Percentiles rank a stretch among this genome's conserved stretches.
These are phyloP conservation scores for Dipodomys spectabilis DNA, from an alignment of 2,113 vertebrate species.

Conservation along the genomic window DNA sequence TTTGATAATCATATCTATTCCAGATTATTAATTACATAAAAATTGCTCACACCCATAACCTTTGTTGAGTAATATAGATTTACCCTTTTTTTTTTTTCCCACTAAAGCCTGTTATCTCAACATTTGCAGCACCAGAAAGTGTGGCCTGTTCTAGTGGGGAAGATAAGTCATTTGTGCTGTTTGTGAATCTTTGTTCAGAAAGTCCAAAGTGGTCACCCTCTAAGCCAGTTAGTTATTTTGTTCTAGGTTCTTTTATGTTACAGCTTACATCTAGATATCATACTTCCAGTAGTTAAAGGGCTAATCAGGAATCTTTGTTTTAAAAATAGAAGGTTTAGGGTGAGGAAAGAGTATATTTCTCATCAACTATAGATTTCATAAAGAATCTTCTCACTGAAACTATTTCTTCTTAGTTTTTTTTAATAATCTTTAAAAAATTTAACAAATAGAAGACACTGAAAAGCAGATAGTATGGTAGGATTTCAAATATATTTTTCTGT, in stretches of 20 bases:
- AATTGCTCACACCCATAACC: constrained; percentile 8
- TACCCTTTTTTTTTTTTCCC: constrained; percentile 38
- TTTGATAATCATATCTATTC: constrained; percentile 43
- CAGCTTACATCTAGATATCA: neutral
- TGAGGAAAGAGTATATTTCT: neutral
- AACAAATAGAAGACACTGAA: constrained; percentile 52
- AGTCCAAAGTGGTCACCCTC: neutral
- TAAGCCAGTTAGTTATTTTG: constrained; percentile 17
- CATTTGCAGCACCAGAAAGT: constrained; percentile 18
- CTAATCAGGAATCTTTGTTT: constrained; percentile 5
- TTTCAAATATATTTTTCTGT: constrained; percentile 41
- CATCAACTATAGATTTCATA: neutral
- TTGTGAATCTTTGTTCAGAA: neutral
- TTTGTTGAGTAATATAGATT: constrained; percentile 39
- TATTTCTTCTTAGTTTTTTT: constrained; percentile 55
- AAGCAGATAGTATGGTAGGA: neutral
- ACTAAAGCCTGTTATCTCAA: neutral
- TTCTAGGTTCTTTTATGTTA: neutral
- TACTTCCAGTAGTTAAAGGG: neutral
- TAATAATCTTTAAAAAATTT: constrained; percentile 34
- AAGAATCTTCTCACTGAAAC: constrained; percentile 25
- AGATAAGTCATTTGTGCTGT: neutral
- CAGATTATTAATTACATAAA: constrained; percentile 56
- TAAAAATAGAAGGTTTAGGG: neutral
- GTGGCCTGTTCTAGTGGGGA: neutral